Conservation (phyloP, 2,113 vertebrate genomes). For the Leptodactylus fuscus region DNA sequence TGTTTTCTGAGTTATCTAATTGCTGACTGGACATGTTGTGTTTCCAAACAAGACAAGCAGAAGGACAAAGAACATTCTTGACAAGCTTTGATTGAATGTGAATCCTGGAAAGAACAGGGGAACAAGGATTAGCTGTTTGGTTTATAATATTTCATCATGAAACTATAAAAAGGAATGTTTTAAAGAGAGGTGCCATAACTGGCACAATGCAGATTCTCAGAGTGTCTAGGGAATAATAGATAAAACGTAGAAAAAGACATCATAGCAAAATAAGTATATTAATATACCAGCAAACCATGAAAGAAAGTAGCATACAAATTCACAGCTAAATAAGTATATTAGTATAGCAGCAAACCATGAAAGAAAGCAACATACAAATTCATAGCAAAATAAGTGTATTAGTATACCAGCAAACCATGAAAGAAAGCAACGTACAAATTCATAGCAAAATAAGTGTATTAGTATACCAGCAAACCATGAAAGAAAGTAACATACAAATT, state of each 20-base stretch:
- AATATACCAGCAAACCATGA: background rate
- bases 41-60: conserved; percentile 56
- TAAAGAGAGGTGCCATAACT: background rate
- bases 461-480: no score
- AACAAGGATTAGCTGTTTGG: conserved; percentile 37
- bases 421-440: no score
- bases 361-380: background rate
- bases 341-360: no score
- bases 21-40: conserved; percentile 57
- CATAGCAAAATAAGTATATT: background rate
- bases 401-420: no score
- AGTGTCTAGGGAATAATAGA: background rate
- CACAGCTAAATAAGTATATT: no score
- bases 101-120: conserved; percentile 40
- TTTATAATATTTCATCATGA: conserved; percentile 6
- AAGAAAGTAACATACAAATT: no score
- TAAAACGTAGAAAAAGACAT: background rate
- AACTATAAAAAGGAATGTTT: background rate
- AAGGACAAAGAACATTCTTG: conserved; percentile 34
- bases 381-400: no score
- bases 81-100: conserved; percentile 46
- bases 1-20: conserved; percentile 56
- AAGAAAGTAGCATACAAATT: no score
- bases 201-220: background rate
- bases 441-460: no score